Conservation (phyloP, 2,888 invertebrate genomes). For the Allolobophora icterica region DNA sequence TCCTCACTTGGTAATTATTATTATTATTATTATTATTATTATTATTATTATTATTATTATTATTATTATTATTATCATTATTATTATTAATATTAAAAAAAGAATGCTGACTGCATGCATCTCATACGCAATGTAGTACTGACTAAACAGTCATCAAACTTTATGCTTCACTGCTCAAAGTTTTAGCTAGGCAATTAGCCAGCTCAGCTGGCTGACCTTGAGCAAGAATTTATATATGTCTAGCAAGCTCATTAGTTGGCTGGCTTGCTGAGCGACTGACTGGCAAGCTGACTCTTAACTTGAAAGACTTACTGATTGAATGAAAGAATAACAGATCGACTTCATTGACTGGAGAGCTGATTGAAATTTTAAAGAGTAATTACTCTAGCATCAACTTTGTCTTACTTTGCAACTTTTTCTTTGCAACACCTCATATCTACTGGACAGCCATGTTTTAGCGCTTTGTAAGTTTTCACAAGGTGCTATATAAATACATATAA, state of each 20-base stretch:
- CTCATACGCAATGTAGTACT: not conserved
- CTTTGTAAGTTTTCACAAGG: not conserved
- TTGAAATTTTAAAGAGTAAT: not conserved
- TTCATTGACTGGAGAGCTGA: not conserved
- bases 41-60: not conserved
- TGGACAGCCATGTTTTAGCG: too few relatives aligned
- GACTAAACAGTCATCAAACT: not conserved
- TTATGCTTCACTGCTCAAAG: not conserved
- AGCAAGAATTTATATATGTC: not conserved
- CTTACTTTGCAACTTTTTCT: not conserved
- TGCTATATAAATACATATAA: not conserved
- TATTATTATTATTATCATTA: not conserved
- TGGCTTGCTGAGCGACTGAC: constrained; percentile 1
- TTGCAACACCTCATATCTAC: too few relatives aligned
- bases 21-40: too few relatives aligned
- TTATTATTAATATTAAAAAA: not conserved
- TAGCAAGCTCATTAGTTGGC: too few relatives aligned
- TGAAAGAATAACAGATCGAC: not conserved
- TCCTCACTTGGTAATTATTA: not conserved
- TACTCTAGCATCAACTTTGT: not conserved
- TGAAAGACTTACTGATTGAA: not conserved
- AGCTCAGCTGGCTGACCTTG: not conserved
- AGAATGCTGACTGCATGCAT: not conserved
- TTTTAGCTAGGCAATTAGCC: not conserved
- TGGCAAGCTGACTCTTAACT: not conserved